Percentiles rank a stretch among this genome's conserved stretches.
Conservation (phyloP, 2,888 invertebrate genomes). For the Aspidiotus rigidus region DNA sequence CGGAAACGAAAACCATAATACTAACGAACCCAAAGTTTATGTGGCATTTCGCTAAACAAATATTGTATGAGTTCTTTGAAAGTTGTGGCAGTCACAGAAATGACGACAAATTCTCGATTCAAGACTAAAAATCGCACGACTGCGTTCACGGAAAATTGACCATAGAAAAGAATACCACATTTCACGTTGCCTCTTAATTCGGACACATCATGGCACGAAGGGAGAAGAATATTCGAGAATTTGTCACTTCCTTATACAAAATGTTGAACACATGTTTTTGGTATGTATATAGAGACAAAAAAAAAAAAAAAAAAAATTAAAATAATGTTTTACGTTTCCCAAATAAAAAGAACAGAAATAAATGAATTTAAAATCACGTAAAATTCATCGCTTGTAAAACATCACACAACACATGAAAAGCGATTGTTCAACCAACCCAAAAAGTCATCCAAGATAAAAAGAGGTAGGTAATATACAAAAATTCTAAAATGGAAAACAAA, state of each 20-base stretch:
- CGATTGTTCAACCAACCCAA: background rate
- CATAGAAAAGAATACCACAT: background rate
- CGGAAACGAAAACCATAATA: too few species aligned
- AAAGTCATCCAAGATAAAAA: background rate
- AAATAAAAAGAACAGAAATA: background rate
- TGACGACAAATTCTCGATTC: slow-evolving; percentile 5
- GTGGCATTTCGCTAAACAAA: background rate
- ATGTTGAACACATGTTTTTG: slow-evolving; percentile 19
- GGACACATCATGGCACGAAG: background rate
- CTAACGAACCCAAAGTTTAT: too few species aligned
- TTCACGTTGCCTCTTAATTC: background rate
- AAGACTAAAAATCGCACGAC: background rate
- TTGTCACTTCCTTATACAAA: background rate
- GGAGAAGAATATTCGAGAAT: slow-evolving; percentile 8
- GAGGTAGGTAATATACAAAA: slow-evolving; percentile 1
- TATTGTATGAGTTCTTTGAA: slow-evolving; percentile 21
- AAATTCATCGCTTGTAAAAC: background rate
- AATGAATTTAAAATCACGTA: background rate
- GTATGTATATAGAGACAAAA: slow-evolving; percentile 1
- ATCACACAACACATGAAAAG: background rate
- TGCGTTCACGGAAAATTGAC: background rate
- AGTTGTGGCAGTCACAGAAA: slow-evolving; percentile 23
- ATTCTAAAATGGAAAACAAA: background rate
- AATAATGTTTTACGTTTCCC: background rate
- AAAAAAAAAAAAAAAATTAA: background rate